These are phyloP conservation scores for Brachyhypopomus occidentalis DNA, from an alignment of 2,113 vertebrate species.

Conservation along the genomic window DNA sequence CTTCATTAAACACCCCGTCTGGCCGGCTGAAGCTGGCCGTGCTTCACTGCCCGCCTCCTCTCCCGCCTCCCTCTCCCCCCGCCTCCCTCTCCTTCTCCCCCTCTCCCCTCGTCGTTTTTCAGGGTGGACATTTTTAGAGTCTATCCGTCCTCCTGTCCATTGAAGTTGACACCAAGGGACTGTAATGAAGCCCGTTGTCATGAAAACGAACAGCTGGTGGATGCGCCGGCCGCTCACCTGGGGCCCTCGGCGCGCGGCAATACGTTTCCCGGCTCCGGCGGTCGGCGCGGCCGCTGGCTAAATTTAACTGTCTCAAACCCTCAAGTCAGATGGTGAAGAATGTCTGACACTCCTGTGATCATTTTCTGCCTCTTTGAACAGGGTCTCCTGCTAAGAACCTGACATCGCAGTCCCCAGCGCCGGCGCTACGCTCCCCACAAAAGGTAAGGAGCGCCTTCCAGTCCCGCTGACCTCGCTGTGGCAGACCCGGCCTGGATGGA, in stretches of 20 bases:
- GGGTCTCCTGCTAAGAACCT: conserved; percentile 90
- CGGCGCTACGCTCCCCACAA: conserved; percentile 88
- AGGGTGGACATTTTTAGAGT: background rate
- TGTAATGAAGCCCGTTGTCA: conserved; percentile 24
- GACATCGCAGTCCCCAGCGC: conserved; percentile 84
- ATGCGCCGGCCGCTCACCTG: conserved; percentile 24
- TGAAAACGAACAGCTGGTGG: conserved; percentile 23
- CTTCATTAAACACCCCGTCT: conserved; percentile 48
- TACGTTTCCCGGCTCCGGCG: conserved; percentile 15
- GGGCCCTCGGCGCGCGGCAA: conserved; percentile 11
- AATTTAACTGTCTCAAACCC: conserved; percentile 23
- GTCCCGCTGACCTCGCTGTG: background rate
- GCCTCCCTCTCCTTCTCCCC: conserved; percentile 12
- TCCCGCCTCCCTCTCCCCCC: background rate
- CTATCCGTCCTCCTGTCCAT: conserved; percentile 8
- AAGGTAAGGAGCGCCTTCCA: conserved; percentile 80
- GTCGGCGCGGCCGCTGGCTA: conserved; percentile 1
- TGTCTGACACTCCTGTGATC: conserved; percentile 8
- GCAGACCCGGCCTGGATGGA: background rate
- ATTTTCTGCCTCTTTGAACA: conserved; percentile 65
- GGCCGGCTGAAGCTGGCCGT: conserved; percentile 5
- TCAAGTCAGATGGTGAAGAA: conserved; percentile 24
- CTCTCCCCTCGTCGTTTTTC: conserved; percentile 7
- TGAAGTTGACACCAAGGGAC: background rate
- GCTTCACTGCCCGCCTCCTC: conserved; percentile 19